Conservation (phyloP, 2,888 invertebrate genomes). For the Cynaeus angustus region DNA sequence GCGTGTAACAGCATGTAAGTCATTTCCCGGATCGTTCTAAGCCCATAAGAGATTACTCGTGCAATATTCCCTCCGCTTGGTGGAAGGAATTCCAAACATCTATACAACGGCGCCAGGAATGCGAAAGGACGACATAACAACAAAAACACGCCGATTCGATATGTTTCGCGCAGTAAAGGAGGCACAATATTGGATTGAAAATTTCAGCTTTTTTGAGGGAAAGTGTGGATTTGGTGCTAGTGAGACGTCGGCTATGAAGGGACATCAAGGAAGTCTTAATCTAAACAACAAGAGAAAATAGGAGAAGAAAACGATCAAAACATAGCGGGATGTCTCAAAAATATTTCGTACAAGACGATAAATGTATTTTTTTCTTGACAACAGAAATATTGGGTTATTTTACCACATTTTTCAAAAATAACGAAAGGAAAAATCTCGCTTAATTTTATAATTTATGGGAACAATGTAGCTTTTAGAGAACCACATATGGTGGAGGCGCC, state of each 20-base stretch:
- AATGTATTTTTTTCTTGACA: too few relatives aligned
- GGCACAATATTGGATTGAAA: conserved; percentile 25
- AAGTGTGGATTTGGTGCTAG: conserved; percentile 16
- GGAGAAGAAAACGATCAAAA: too few relatives aligned
- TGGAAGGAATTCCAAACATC: conserved; percentile 45
- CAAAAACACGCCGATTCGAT: conserved; percentile 33
- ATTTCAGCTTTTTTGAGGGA: background rate
- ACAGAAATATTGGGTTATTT: too few relatives aligned
- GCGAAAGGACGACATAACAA: conserved; percentile 19
- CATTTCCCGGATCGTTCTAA: conserved; percentile 36
- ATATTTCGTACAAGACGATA: too few relatives aligned
- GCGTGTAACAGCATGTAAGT: conserved; percentile 40
- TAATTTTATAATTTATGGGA: too few relatives aligned
- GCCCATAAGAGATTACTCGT: conserved; percentile 38
- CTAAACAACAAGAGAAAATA: background rate
- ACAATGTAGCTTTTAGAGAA: too few relatives aligned
- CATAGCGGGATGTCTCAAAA: too few relatives aligned
- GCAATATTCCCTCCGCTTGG: conserved; percentile 37
- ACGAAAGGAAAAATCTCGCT: too few relatives aligned
- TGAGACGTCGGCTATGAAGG: conserved; percentile 9
- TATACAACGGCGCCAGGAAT: conserved; percentile 24
- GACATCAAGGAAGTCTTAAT: conserved; percentile 15
- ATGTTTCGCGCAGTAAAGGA: conserved; percentile 8
- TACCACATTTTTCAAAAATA: too few relatives aligned
- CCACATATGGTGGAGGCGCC: background rate